phyloP scores from a whole-genome alignment of 2,888 invertebrate species.

The Plebejus melissa region DNA sequence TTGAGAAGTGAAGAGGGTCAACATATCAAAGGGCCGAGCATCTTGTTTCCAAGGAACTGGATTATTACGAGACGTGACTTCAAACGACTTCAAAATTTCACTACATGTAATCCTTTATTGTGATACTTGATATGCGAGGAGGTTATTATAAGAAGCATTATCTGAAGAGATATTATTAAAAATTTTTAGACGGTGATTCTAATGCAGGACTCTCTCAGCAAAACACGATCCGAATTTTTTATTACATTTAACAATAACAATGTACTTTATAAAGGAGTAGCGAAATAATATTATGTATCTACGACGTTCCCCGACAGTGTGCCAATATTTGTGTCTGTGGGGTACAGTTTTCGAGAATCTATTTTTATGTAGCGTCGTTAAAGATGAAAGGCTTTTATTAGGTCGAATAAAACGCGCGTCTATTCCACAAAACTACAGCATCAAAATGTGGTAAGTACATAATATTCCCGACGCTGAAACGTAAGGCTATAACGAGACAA shows the following conservation, averaged over 20 bases:
- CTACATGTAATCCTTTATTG: slow-evolving; percentile 34
- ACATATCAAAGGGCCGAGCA: slow-evolving; percentile 56
- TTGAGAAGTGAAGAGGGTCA: slow-evolving; percentile 63
- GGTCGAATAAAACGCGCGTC: not conserved
- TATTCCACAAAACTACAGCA: slow-evolving; percentile 5
- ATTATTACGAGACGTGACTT: slow-evolving; percentile 50
- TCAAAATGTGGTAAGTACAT: slow-evolving; percentile 24
- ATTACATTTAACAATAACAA: not conserved
- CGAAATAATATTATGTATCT: not conserved
- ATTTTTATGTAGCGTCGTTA: slow-evolving; percentile 2
- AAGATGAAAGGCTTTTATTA: slow-evolving; percentile 15
- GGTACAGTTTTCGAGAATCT: slow-evolving; percentile 6
- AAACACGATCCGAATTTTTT: not conserved
- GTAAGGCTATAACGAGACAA: slow-evolving; percentile 34
- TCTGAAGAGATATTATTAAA: not conserved
- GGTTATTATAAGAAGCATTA: not conserved
- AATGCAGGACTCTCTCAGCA: not conserved
- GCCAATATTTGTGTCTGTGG: slow-evolving; percentile 3
- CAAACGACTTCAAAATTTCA: slow-evolving; percentile 38
- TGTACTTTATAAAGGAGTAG: not conserved
- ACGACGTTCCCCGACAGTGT: not conserved
- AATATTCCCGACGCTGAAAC: slow-evolving; percentile 22
- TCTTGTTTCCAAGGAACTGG: slow-evolving; percentile 53
- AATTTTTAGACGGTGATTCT: not conserved
- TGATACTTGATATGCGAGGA: slow-evolving; percentile 29